phyloP scores from a whole-genome alignment of 1,140 invertebrate species.

The Drosophila mayri region DNA sequence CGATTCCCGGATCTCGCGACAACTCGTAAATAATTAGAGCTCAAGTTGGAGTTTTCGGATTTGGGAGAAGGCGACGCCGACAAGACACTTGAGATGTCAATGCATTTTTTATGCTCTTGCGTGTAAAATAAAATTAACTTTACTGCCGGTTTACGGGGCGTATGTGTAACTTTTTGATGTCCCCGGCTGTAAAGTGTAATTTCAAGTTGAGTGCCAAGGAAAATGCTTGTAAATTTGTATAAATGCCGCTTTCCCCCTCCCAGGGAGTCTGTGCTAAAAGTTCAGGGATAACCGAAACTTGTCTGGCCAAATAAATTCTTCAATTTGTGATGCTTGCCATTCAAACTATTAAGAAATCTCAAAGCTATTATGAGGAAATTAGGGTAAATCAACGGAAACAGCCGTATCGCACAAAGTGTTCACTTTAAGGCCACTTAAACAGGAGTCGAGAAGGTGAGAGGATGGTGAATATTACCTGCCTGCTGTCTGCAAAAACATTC shows the following conservation, averaged over 20 bases:
- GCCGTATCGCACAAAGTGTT: neutral
- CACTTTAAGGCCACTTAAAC: neutral
- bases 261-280: neutral
- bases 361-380: neutral
- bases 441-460: neutral
- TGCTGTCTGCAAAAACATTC: conserved; percentile 1
- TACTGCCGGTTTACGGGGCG: conserved; percentile 32
- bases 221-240: conserved; percentile 39
- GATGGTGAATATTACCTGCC: conserved; percentile 2
- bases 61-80: conserved; percentile 20
- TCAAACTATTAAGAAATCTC: conserved; percentile 15
- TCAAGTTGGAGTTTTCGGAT: conserved; percentile 24
- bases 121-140: conserved; percentile 48
- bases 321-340: neutral
- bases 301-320: neutral
- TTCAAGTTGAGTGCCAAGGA: conserved; percentile 18
- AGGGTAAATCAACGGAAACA: neutral
- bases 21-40: conserved; percentile 76
- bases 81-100: conserved; percentile 43
- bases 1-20: conserved; percentile 17
- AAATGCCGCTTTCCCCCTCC: neutral
- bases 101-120: conserved; percentile 41
- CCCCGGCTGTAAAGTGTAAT: conserved; percentile 27
- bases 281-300: neutral
- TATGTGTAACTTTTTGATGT: conserved; percentile 52